These are phyloP conservation scores for Pelusios castaneus DNA, from an alignment of 2,113 vertebrate genomes.

Conservation along the genomic window DNA sequence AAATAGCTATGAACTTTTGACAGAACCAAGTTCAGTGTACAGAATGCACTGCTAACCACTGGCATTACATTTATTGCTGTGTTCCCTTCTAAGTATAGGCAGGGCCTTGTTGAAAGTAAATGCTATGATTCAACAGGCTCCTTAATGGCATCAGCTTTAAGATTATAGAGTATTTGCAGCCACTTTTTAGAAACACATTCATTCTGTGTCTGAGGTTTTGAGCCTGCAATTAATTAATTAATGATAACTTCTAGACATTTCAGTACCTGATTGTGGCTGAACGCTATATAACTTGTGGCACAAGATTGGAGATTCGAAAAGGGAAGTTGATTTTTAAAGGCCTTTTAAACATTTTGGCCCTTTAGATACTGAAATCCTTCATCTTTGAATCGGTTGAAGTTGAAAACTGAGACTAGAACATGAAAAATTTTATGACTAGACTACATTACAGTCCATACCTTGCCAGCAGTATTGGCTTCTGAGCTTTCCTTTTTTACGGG, in stretches of 20 bases:
- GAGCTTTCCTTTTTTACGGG: not conserved
- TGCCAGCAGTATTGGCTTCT: not conserved
- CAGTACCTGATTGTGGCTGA: not conserved
- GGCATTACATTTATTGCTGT: not conserved
- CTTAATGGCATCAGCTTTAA: not conserved
- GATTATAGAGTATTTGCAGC: not conserved
- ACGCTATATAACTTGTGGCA: not conserved
- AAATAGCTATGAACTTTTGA: not conserved
- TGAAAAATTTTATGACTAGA: not conserved
- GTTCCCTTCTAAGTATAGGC: not conserved
- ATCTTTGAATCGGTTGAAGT: not conserved
- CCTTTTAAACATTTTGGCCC: not conserved
- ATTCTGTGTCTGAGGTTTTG: not conserved
- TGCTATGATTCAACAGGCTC: not conserved
- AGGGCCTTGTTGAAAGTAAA: not conserved
- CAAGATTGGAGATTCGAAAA: not conserved
- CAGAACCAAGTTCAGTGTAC: not conserved
- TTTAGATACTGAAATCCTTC: rapidly evolving
- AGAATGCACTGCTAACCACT: not conserved
- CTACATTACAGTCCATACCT: not conserved
- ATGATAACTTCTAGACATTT: not conserved
- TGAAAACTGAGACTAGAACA: not conserved
- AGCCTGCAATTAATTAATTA: not conserved
- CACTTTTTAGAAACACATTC: not conserved
- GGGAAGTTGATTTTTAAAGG: not conserved